Conservation (phyloP, 2,113 vertebrate genomes). For the Centropristis striata region DNA sequence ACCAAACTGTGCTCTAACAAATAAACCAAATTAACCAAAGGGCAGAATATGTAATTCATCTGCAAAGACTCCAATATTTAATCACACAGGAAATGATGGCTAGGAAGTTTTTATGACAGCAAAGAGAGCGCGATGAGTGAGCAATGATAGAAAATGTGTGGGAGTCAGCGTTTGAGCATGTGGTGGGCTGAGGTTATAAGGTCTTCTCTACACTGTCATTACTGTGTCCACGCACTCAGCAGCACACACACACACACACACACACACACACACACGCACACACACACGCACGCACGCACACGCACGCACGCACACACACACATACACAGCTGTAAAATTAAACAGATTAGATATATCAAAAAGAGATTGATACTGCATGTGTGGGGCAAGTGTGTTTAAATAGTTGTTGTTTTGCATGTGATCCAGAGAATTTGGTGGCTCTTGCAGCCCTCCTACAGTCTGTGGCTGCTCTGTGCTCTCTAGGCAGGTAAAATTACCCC, state of each 20-base stretch:
- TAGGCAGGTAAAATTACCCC: constrained; percentile 68
- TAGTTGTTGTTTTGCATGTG: neutral
- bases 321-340: constrained; percentile 8
- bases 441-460: constrained; percentile 41
- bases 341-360: neutral
- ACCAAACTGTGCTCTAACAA: neutral
- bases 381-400: constrained; percentile 12
- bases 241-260: constrained; percentile 21
- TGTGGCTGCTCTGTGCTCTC: constrained; percentile 29
- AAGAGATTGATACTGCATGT: neutral
- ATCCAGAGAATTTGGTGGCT: constrained; percentile 17
- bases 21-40: constrained; percentile 3
- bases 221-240: constrained; percentile 60
- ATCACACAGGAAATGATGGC: constrained; percentile 47
- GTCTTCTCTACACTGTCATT: constrained; percentile 72
- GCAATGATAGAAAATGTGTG: constrained; percentile 59
- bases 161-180: constrained; percentile 65
- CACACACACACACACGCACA: constrained; percentile 12
- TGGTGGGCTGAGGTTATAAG: constrained; percentile 73
- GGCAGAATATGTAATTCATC: neutral
- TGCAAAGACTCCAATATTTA: constrained; percentile 44
- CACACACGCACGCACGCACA: constrained; percentile 40
- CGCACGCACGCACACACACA: constrained; percentile 19
- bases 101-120: constrained; percentile 44
- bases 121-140: constrained; percentile 46